Base-by-base conservation (phyloP, 1,140 invertebrate species). In the Drosophila pandora region DNA sequence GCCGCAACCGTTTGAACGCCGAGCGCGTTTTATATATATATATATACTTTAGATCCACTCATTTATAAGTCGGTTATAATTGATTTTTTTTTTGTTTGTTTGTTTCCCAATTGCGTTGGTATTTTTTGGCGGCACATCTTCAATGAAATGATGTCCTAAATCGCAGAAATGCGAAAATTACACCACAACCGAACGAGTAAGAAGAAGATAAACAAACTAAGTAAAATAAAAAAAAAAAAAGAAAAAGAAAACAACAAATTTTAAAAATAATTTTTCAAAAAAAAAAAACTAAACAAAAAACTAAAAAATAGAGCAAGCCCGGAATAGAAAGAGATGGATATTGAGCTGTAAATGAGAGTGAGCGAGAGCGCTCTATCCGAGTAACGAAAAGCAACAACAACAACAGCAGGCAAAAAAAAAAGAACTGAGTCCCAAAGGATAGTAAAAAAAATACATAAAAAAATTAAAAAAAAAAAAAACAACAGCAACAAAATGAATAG, bases 351-450 rank as follows among this genome's bases (percentile, higher is more conserved):
- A 6, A 28, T 28, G 25, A 28, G 13, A 34, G 25, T 1, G 63
- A 69, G 52, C n/a, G 65, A 69, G 65, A 68, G n/a, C 6, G 61
- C 54, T 12, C 10, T 8, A 9, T 23, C 30, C 22, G 45, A 50
- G 39, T 9, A 63, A 30, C 13, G 17, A 67, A 61, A 22, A 37
- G 30, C 34, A 43, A 21, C 17, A 45, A 6, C 13, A 45, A 13
- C 13, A 67, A 61, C 32, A 22, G 37, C 48, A 45, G 39, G 23
- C 13, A 43, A 43, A 43, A 13, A 43, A 13, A 7, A 67, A 43
- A 22, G 60, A 68, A 65, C 61, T 68, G 64, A 67, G 23, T 67
- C 41, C 57, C 41, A 47, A 54, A 60, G 47, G 37, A 64, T 25
- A 43, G n/a, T 9, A 21, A 41, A 13, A 54, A 45, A n/a, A 28